Base-by-base conservation (phyloP, 1,140 invertebrate species). In the Trachelipus rathkii region DNA sequence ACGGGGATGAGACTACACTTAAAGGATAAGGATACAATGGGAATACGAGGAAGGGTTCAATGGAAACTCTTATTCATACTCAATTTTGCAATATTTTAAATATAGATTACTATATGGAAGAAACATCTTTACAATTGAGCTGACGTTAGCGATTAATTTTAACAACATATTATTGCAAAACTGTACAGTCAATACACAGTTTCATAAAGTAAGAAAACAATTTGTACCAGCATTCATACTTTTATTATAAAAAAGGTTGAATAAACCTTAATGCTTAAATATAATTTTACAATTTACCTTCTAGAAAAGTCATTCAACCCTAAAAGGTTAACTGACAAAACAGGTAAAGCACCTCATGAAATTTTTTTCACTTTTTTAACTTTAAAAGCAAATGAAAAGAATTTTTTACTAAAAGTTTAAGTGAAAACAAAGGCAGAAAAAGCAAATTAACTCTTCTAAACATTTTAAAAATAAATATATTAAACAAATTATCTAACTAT, bases 41-140 rank as follows among this genome's bases (percentile, higher is more conserved):
- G 45, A 44, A 44, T 68, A 8, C 2, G 15, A 71, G 79, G 69
- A 74, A 81, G 79, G 79, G 76, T 78, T 76, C 66, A 81, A 81
- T 81, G 79, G 78, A 81, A 81, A 77, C 77, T 77, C 76, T 71
- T 46, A 60, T 68, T 78, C 78, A 75, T 77, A 78, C 79, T n/a
- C 78, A 81, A 81, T 74, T 76, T 81, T 81, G 76, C 77, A 77
- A 74, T 78, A 75, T 71, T 78, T 78, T 78, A 78, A n/a, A 78
- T 81, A 78, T 78, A 75, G 15, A 75, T 68, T 21, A 44, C 77
- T 81, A 81, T n/a, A 74, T 81, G 79, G 79, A 81, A 81, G 79
- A 81, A 81, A 81, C 79, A 81, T 81, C n/a, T n/a, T 78, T 74
- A 81, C 79, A 81, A 78, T 81, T 81, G 79, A 81, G 79, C 79